A percentile compares a stretch with the other conserved stretches of the same genome.
These are phyloP conservation scores for Dysidea cf. avara DNA, from an alignment of 37 sponge, comb jelly and placozoan species.

Conservation along the genomic window DNA sequence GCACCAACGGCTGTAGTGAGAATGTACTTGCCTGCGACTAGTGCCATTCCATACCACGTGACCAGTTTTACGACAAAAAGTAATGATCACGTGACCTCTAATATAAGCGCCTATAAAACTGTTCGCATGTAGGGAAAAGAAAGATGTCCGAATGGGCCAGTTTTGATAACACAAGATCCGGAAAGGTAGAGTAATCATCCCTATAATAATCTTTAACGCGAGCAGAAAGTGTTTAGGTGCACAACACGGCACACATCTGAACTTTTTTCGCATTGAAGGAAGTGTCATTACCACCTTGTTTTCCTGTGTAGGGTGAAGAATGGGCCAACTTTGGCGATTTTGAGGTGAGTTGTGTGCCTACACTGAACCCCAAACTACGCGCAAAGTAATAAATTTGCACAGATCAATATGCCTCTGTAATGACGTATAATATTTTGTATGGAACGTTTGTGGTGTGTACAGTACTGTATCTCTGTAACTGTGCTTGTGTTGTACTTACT, in stretches of 20 bases:
- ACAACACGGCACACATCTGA: neutral
- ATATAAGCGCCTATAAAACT: no score
- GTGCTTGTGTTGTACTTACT: no score
- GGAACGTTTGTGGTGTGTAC: no score
- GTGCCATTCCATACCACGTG: no score
- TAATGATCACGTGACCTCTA: slow-evolving; percentile 2
- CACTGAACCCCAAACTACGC: no score
- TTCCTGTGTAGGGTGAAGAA: slow-evolving; percentile 55
- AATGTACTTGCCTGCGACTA: no score
- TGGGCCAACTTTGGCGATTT: slow-evolving; percentile 85
- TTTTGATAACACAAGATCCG: slow-evolving; percentile 41
- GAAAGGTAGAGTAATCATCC: slow-evolving; percentile 4
- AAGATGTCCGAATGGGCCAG: slow-evolving; percentile 69
- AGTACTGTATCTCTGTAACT: no score
- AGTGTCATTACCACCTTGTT: neutral
- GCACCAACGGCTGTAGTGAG: no score
- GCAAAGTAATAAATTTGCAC: no score
- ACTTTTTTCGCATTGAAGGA: neutral
- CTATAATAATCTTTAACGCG: neutral
- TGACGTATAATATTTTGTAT: no score
- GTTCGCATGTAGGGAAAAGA: no score
- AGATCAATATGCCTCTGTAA: no score
- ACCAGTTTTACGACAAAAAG: neutral
- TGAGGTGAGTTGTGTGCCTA: slow-evolving; percentile 64
- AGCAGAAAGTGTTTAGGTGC: neutral